Base-by-base conservation (phyloP, 2,888 invertebrate species). In the Epistrophe grossulariae region DNA sequence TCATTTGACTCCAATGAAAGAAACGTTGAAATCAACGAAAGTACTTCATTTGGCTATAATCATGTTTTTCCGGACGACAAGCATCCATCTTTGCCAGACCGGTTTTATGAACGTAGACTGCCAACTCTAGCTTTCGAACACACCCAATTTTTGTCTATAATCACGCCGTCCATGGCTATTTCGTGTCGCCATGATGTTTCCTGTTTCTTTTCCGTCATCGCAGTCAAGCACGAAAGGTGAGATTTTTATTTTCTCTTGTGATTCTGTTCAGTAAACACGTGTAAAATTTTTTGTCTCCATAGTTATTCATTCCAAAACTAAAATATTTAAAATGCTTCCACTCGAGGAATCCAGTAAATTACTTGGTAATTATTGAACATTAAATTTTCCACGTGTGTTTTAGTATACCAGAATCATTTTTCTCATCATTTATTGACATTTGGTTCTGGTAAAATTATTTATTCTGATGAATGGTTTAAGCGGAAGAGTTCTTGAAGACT, bases 401-500 rank as follows among this genome's bases (percentile, higher is more conserved):
- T 19, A 59, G 6, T 68, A 13, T 31, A 45, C 19, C 59, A 68
- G 10, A 48, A 71, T 62, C 43, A 55, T 31, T 10, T 28, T 59
- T 24, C 79, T 48, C 13, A 0, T 10, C 4, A 5, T 28, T 24
- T 52, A 13, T 52, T 50, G 24, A 43, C n/a, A 28, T 7, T n/a
- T 78, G 35, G 43, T 77, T 66, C 60, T 48, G 60, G 40, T 60
- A 64, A 70, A 77, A 71, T 38, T 5, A 17, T 48, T 72, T 89
- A 84, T 24, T n/a, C 90, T 92, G 92, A 92, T 91, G 92, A 92
- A 88, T 88, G 90, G 90, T 79, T 89, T 87, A 11, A 89, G 89
- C 92, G 78, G 92, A 92, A 92, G 92, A 92, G 91, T 91, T 91
- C 91, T 91, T 93, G 92, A 93, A 92, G 93, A 93, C 93, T 92